Evolutionary conservation across 2,888 invertebrate species (phyloP), one percentile per base, ranked within the genome.

Genomic region (Eutolmus rufibarbis): DNA sequence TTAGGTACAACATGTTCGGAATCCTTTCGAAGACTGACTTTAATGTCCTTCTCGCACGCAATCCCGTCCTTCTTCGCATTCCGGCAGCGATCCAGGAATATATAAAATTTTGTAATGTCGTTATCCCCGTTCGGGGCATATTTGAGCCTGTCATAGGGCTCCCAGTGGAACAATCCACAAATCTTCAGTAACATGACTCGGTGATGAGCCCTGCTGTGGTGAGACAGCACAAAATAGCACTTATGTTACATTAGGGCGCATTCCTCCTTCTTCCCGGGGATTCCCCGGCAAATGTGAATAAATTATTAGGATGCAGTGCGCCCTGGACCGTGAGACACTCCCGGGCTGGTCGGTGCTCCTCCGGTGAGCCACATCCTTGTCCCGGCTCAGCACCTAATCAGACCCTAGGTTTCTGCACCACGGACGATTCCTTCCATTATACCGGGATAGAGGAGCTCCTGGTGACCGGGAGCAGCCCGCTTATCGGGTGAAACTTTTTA

Each of bases 101-200:
- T 37, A 77, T 14, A 46, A 46, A 40, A 77, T 9, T 77, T 46
- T 79, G 40, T 79, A 79, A 79, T 79, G 51, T 79, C 51, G 51
- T 79, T 46, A 79, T 79, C 28, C 79, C 46, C 31, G 31, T 51
- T 31, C 5, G 28, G 79, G 46, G 79, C 51, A 51, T 79, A 51
- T 51, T 79, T 79, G 51, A 46, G 31, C 9, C 51, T 79, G 28
- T n/a, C 79, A 56, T 51, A 46, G 46, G 28, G 79, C 28, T 51
- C 88, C 86, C 86, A 77, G 23, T 19, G 82, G 82, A 66, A 23
- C 82, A 86, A 88, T 88, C 84, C 86, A 86, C 86, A 86, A 57
- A 87, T 84, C 77, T 77, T 77, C 82, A 82, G 88, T 86, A 77
- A 81, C 82, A 66, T 86, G 76, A 84, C 82, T 66, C 82, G 23